These are phyloP conservation scores for Stenoptilia bipunctidactyla DNA, from an alignment of 2,888 invertebrate species.

Conservation along the genomic window DNA sequence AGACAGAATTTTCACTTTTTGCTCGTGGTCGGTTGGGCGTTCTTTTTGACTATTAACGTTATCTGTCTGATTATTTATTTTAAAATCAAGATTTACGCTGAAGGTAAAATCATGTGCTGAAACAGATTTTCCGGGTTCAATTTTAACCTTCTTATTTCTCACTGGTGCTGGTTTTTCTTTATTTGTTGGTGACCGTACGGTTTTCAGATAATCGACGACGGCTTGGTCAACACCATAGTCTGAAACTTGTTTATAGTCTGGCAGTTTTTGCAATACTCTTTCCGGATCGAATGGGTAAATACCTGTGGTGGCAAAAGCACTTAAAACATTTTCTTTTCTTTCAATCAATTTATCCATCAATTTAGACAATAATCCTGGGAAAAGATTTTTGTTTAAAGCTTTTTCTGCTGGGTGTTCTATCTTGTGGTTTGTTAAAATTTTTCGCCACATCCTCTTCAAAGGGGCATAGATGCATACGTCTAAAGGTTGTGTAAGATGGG, in stretches of 20 bases:
- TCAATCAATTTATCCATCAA: too few species aligned
- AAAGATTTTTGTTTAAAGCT: background rate
- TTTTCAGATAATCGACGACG: constrained; percentile 4
- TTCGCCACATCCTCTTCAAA: constrained; percentile 15
- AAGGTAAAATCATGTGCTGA: background rate
- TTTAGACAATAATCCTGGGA: background rate
- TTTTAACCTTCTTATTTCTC: background rate
- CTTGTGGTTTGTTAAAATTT: constrained; percentile 12
- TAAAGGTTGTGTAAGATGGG: constrained; percentile 15
- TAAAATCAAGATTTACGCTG: too few species aligned
- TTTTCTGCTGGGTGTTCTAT: background rate
- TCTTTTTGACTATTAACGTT: too few species aligned
- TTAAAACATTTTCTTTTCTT: constrained; percentile 8
- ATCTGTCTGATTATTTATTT: too few species aligned
- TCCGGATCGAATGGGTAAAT: constrained; percentile 4
- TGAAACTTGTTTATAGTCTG: constrained; percentile 1
- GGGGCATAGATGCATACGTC: constrained; percentile 17
- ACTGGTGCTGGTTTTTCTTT: too few species aligned
- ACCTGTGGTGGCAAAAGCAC: constrained; percentile 8
- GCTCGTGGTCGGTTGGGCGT: too few species aligned
- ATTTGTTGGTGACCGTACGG: too few species aligned
- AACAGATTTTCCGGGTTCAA: background rate
- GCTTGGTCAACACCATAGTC: constrained; percentile 4
- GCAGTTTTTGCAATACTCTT: constrained; percentile 4
- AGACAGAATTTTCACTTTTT: too few species aligned